Base-by-base conservation (phyloP, 2,113 vertebrate species). In the Sarotherodon lohbergeri region DNA sequence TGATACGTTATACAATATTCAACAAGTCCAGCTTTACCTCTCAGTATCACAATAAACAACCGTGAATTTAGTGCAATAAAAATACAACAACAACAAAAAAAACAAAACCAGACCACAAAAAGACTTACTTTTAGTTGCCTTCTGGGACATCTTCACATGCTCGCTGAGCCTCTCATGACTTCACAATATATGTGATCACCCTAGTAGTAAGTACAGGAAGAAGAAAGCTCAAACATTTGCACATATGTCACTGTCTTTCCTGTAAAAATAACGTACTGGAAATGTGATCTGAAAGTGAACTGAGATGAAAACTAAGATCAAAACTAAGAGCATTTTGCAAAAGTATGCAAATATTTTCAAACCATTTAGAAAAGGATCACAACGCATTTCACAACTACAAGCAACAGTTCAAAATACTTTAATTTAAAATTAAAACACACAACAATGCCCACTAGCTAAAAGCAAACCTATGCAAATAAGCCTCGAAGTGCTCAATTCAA, bases 61-160 rank as follows among this genome's bases (percentile, higher is more conserved):
- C 27, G 41, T 46, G 1, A 46, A 27, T 24, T 46, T 73, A 3
- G 22, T 43, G 22, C 22, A 24, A 46, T 17, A 19, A 73, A 73
- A 29, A 43, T 24, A 24, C 12, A 73, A 16, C 22, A 46, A 46
- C 34, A 41, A 2, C 24, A n/a, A 29, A n/a, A 3, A 3, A 29
- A 57, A 4, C 17, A 29, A 57, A 24, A 29, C 16, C 71, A 27
- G 7, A 48, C 6, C 32, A 24, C 24, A 50, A 76, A 76, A 50
- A 14, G 8, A 4, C 61, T 96, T 93, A 97, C 96, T 93, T 95
- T 93, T 96, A 56, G 73, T 59, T 59, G 91, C 24, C 80, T 91
- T 95, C 90, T 93, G 91, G 92, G 84, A 94, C 96, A 96, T 97
- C 92, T 95, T 97, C 94, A 96, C 78, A 79, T 91, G 78, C 46